Conservation (phyloP, 2,888 invertebrate species). For the Mamestra brassicae region DNA sequence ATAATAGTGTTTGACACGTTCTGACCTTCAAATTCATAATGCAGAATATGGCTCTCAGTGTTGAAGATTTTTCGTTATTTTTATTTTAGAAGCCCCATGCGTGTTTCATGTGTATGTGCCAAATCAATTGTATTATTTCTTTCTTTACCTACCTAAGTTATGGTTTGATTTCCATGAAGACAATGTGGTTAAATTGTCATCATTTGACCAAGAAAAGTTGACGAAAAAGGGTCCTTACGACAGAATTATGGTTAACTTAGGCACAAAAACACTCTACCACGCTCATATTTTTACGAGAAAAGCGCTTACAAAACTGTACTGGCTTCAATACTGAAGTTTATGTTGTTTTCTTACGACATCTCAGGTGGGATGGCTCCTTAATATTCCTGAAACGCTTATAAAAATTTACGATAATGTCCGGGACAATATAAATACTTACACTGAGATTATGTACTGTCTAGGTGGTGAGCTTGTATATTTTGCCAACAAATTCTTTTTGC, state of each 20-base stretch:
- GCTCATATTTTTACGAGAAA: constrained; percentile 34
- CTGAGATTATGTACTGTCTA: constrained; percentile 22
- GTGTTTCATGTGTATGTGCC: too few relatives aligned
- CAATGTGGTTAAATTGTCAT: too few relatives aligned
- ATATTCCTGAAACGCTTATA: constrained; percentile 46
- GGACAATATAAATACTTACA: constrained; percentile 22
- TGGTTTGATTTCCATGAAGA: neutral
- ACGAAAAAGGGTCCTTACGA: neutral
- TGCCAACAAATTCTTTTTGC: neutral
- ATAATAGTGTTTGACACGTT: too few relatives aligned
- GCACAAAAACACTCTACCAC: constrained; percentile 19
- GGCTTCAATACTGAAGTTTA: constrained; percentile 36
- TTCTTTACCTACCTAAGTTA: too few relatives aligned
- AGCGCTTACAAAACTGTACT: constrained; percentile 12
- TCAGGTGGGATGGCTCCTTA: constrained; percentile 41
- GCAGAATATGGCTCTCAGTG: neutral
- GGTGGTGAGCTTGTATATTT: constrained; percentile 12
- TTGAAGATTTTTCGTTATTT: too few relatives aligned
- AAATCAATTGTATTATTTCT: too few relatives aligned
- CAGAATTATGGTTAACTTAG: neutral
- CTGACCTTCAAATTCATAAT: neutral
- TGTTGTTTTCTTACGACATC: constrained; percentile 36
- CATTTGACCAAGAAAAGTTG: neutral
- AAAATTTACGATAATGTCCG: constrained; percentile 36
- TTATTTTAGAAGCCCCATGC: too few relatives aligned